phyloP scores from a whole-genome alignment of 1,140 invertebrate genomes.

The Carcinoscorpius rotundicauda region DNA sequence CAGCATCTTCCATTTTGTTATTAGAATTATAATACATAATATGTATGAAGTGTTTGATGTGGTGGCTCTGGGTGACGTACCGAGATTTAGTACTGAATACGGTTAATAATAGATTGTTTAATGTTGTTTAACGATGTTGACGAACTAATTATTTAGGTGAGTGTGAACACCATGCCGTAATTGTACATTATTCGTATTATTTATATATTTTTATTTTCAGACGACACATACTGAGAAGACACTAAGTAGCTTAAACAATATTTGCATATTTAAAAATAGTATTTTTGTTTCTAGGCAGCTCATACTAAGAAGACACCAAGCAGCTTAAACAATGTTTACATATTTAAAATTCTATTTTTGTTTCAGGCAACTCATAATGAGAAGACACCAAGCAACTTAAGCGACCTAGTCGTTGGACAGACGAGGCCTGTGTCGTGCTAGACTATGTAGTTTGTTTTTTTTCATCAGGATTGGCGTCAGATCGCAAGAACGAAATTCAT shows the following conservation, averaged over 20 bases:
- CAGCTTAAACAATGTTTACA: neutral
- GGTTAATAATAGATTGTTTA: too few relatives aligned
- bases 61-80: too few relatives aligned
- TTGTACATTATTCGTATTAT: too few relatives aligned
- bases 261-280: neutral
- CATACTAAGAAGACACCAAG: neutral
- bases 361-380: slow-evolving; percentile 9
- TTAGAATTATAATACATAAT: too few relatives aligned
- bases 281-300: neutral
- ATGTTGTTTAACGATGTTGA: too few relatives aligned
- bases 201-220: neutral
- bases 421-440: slow-evolving; percentile 15
- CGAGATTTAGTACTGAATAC: too few relatives aligned
- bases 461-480: too few relatives aligned
- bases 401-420: neutral
- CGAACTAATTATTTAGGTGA: too few relatives aligned
- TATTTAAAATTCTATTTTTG: slow-evolving; percentile 3
- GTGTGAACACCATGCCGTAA: too few relatives aligned
- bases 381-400: slow-evolving; percentile 8
- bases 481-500: too few relatives aligned
- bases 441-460: neutral
- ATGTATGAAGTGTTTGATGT: too few relatives aligned
- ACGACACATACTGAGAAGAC: neutral
- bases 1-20: too few relatives aligned
- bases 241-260: neutral